Evolutionary conservation across 2,888 invertebrate genomes (phyloP).

Genomic region (Rhynchonema sp.): DNA sequence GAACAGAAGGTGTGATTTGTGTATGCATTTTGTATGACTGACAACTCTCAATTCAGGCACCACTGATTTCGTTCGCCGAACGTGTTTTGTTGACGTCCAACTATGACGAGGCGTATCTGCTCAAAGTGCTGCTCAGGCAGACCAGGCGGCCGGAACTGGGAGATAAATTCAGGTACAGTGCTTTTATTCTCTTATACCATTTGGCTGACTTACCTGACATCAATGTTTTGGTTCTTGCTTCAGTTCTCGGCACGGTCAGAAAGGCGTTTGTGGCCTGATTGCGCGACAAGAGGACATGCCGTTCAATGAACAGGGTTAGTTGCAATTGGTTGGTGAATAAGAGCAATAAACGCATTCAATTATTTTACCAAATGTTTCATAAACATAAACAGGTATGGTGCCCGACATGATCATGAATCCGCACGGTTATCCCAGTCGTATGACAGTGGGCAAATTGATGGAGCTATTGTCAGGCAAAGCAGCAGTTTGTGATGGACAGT

Average conservation of each 20-base stretch:
- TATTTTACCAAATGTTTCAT: too few species aligned
- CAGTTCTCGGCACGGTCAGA: conserved; percentile 92
- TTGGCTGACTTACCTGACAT: neutral
- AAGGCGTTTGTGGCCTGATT: conserved; percentile 69
- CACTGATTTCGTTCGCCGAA: conserved; percentile 40
- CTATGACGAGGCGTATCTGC: conserved; percentile 71
- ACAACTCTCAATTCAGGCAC: too few species aligned
- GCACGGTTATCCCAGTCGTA: conserved; percentile 94
- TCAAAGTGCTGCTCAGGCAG: conserved; percentile 77
- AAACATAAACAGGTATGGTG: conserved; percentile 7
- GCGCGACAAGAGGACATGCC: conserved; percentile 97
- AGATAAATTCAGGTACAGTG: conserved; percentile 55
- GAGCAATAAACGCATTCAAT: too few species aligned
- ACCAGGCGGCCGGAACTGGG: conserved; percentile 79
- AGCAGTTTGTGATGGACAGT: conserved; percentile 66
- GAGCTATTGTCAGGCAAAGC: conserved; percentile 90
- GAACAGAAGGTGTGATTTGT: too few species aligned
- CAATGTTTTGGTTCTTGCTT: neutral
- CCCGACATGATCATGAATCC: conserved; percentile 74
- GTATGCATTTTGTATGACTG: too few species aligned
- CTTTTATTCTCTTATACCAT: neutral
- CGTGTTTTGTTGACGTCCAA: conserved; percentile 87
- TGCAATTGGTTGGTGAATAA: too few species aligned
- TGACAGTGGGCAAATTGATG: conserved; percentile 97
- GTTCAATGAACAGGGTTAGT: conserved; percentile 79